Evolutionary conservation across 2,797 vertebrate genomes (phyloP), one percentile per base, ranked within the genome.

Genomic region (Hyperoplus immaculatus): DNA sequence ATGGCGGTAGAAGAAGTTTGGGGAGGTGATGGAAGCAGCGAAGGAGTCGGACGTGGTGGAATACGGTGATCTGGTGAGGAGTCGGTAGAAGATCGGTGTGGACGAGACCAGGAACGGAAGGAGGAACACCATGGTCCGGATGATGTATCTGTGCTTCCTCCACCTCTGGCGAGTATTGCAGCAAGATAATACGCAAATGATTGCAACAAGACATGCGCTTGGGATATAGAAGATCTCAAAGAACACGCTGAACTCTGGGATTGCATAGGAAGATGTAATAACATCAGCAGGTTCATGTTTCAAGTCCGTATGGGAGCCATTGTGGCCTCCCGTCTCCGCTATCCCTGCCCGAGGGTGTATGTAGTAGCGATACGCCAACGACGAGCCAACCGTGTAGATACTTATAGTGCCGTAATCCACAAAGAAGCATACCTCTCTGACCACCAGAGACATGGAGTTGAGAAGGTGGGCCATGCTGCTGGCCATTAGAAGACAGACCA

Each of bases 71-170:
- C 75, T 77, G 62, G 83, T 81, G 66, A 95, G 90, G 45, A 96
- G 94, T 59, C 96, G 95, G 84, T 94, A 95, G 88, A 96, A 96
- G 54, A 96, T 51, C 0, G 96, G 95, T 0, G 93, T 93, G 70
- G 96, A 96, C 1, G 95, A 95, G 68, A 96, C 45, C 11, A 94
- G 79, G 80, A 96, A 96, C 0, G 96, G 95, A 1, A 96, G 92
- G 49, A 96, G 93, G 81, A 96, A 96, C 8, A 96, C 96, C 0
- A 96, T 68, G 11, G 96, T 96, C 10, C 96, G 93, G 81, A 96
- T 95, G 55, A 95, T 50, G 29, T 96, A 96, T 1, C 96, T 94
- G 75, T 96, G 83, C 38, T 78, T 79, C 45, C 94, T 84, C 95
- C 96, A 96, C 36, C 82, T 89, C 57, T 94, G 94, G n/a, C 96